These are phyloP conservation scores for Zelostemma sp. DNA, from an alignment of 1,140 invertebrate genomes.

Conservation along the genomic window DNA sequence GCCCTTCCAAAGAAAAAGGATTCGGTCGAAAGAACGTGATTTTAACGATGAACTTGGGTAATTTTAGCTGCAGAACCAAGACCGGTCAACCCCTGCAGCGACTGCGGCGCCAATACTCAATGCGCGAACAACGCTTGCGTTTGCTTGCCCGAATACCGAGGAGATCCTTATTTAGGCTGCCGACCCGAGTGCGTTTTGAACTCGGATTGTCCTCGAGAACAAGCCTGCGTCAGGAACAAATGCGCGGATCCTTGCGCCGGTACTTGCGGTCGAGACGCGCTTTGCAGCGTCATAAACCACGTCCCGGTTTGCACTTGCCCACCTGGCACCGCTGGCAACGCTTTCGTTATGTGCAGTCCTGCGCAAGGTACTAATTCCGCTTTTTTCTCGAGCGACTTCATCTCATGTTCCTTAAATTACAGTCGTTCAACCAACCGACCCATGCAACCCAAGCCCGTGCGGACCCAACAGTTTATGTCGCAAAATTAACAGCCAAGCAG, in stretches of 20 bases:
- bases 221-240: constrained; percentile 79
- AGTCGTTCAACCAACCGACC: constrained; percentile 54
- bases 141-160: constrained; percentile 76
- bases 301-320: constrained; percentile 81
- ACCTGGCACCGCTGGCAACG: constrained; percentile 77
- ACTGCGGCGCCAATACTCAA: constrained; percentile 76
- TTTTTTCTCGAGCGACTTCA: no score
- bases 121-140: constrained; percentile 74
- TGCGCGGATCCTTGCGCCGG: constrained; percentile 80
- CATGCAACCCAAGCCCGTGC: constrained; percentile 77
- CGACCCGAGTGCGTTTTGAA: constrained; percentile 80
- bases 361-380: constrained; percentile 61
- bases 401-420: no score
- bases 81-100: constrained; percentile 73
- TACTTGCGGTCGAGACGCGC: constrained; percentile 79
- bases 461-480: constrained; percentile 78
- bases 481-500: constrained; percentile 73
- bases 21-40: no score
- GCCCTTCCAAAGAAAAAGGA: no score
- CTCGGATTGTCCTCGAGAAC: constrained; percentile 79
- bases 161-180: constrained; percentile 75
- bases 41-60: no score
- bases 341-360: constrained; percentile 74
- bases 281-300: constrained; percentile 82
- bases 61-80: no score